phyloP scores from a whole-genome alignment of 2,888 invertebrate genomes.

The Lobophora halterata region DNA sequence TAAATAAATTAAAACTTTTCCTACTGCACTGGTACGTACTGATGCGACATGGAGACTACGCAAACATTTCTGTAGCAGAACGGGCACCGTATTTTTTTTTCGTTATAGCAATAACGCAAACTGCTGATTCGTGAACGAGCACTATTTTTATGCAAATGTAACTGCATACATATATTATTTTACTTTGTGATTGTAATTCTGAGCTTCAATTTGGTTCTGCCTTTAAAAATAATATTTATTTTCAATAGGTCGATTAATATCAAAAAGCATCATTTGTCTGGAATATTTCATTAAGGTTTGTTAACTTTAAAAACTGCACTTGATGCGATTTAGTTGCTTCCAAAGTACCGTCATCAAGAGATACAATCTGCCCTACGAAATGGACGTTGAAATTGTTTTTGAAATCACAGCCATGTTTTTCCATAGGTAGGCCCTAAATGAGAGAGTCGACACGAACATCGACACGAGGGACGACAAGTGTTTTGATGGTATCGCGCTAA shows the following conservation, averaged over 20 bases:
- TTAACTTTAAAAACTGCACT: too few relatives aligned
- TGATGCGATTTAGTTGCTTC: too few relatives aligned
- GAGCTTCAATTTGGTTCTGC: too few relatives aligned
- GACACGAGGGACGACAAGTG: constrained; percentile 51
- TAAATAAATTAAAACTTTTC: constrained; percentile 39
- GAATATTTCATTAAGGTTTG: too few relatives aligned
- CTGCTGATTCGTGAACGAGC: constrained; percentile 14
- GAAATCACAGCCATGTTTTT: constrained; percentile 18
- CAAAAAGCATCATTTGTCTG: too few relatives aligned
- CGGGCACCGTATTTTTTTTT: too few relatives aligned
- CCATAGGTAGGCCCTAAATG: constrained; percentile 46
- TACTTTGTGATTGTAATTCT: constrained; percentile 6
- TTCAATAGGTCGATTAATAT: too few relatives aligned
- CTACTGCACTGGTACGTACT: constrained; percentile 38
- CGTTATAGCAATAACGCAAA: too few relatives aligned
- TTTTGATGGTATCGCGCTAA: constrained; percentile 66
- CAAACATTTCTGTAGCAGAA: too few relatives aligned
- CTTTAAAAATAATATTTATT: too few relatives aligned
- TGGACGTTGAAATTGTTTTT: constrained; percentile 2
- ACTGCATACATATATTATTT: constrained; percentile 4
- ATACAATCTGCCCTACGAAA: too few relatives aligned
- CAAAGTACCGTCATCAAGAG: too few relatives aligned
- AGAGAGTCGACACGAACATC: constrained; percentile 55
- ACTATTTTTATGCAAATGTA: constrained; percentile 10
- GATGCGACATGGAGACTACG: constrained; percentile 29